A percentile compares a stretch with the other conserved stretches of the same genome.
Evolutionary conservation across 2,888 invertebrate genomes (phyloP).

Genomic region (Dione juno): DNA sequence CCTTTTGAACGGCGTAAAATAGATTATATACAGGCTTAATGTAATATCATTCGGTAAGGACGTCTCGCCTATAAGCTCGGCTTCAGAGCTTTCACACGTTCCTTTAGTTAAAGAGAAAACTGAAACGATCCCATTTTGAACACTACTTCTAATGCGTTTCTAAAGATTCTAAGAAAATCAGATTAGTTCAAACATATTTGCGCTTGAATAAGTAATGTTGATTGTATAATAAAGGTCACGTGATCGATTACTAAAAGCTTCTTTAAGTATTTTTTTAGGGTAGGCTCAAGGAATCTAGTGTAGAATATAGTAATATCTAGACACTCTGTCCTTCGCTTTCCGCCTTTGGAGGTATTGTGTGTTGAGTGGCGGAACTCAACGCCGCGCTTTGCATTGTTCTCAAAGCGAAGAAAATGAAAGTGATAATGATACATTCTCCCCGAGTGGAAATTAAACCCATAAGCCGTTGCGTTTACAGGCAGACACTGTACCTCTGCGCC

Average conservation of each 20-base stretch:
- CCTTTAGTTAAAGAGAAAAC: neutral
- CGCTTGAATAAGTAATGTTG: neutral
- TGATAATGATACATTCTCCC: no score
- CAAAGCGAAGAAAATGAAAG: no score
- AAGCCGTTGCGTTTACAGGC: neutral
- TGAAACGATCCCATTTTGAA: neutral
- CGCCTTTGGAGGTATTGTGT: neutral
- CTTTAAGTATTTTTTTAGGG: no score
- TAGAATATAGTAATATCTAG: no score
- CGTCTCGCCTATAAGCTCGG: neutral
- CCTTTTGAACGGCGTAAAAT: neutral
- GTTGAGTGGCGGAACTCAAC: no score
- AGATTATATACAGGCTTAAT: neutral
- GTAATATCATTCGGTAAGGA: neutral
- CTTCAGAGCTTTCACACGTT: neutral
- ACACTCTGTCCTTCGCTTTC: no score
- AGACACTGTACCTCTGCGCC: neutral
- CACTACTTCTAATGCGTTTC: constrained; percentile 1
- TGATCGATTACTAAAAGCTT: no score
- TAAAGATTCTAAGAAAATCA: neutral
- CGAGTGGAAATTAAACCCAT: neutral
- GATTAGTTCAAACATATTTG: neutral
- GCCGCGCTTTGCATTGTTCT: no score
- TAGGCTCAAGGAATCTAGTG: no score
- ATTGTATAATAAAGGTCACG: no score